A percentile compares a stretch with the other conserved stretches of the same genome.
phyloP scores from a whole-genome alignment of 1,140 invertebrate species.

The Drosophila sproati region DNA sequence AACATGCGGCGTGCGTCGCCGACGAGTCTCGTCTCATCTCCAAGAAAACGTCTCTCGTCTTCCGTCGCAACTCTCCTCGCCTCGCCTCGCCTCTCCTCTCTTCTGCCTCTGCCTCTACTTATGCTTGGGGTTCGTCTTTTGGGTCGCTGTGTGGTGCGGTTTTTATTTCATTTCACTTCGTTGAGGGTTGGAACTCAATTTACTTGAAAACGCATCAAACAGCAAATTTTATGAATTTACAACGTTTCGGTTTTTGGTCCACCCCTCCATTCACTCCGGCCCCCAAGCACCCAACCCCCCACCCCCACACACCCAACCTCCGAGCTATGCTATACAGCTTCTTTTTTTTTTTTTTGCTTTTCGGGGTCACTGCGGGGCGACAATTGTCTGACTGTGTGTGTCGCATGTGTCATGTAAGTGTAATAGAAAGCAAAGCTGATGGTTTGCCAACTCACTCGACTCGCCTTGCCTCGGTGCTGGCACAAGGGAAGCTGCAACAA shows the following conservation, averaged over 20 bases:
- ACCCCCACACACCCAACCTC: background rate
- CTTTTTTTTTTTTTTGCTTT: slow-evolving; percentile 48
- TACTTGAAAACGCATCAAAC: slow-evolving; percentile 83
- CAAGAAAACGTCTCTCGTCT: slow-evolving; percentile 1
- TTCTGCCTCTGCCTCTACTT: slow-evolving; percentile 6
- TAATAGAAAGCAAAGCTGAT: slow-evolving; percentile 79
- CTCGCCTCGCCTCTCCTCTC: background rate
- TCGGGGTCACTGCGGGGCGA: slow-evolving; percentile 75
- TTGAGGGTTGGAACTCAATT: slow-evolving; percentile 82
- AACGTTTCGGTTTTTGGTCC: slow-evolving; percentile 69
- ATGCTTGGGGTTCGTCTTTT: slow-evolving; percentile 25
- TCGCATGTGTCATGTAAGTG: slow-evolving; percentile 73
- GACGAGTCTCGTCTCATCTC: slow-evolving; percentile 55
- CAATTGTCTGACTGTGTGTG: slow-evolving; percentile 63
- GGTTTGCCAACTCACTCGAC: slow-evolving; percentile 47
- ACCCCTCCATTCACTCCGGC: background rate
- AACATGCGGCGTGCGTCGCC: slow-evolving; percentile 79
- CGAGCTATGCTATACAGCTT: slow-evolving; percentile 19
- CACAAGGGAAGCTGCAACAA: slow-evolving; percentile 60
- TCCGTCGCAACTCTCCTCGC: background rate
- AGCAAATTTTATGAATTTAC: slow-evolving; percentile 83
- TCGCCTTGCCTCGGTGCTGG: slow-evolving; percentile 5
- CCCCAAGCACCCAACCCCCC: background rate
- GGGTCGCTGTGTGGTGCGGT: slow-evolving; percentile 62
- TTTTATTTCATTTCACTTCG: slow-evolving; percentile 82